Conservation (phyloP, 2,113 vertebrate genomes). For the Psophia crepitans region DNA sequence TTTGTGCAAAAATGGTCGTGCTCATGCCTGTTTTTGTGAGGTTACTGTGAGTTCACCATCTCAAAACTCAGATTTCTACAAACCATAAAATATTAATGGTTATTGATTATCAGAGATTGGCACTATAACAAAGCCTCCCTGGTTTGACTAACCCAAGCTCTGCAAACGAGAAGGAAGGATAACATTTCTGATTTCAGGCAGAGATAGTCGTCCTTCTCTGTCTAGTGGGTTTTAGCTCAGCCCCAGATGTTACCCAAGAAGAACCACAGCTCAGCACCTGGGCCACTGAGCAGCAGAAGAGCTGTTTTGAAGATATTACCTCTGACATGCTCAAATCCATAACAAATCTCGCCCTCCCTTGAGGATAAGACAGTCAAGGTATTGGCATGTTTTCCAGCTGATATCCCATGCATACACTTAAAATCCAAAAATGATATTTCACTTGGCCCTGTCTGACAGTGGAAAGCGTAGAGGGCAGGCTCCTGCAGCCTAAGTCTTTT, state of each 20-base stretch:
- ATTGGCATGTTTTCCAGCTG: not conserved
- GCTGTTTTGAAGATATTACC: not conserved
- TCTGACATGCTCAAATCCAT: not conserved
- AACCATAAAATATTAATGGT: not conserved
- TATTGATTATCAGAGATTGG: not conserved
- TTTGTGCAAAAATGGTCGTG: not conserved
- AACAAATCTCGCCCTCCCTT: not conserved
- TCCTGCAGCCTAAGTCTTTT: not conserved
- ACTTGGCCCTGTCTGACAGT: not conserved
- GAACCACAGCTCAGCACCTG: not conserved
- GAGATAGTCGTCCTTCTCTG: not conserved
- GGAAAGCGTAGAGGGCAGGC: not conserved
- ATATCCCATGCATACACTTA: not conserved
- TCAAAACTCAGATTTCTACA: not conserved
- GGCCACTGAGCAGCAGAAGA: not conserved
- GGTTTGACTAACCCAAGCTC: not conserved
- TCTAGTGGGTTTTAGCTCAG: not conserved
- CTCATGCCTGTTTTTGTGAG: not conserved
- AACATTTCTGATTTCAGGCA: not conserved
- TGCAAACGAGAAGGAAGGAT: not conserved
- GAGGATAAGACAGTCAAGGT: not conserved
- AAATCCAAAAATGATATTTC: not conserved
- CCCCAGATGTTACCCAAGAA: not conserved
- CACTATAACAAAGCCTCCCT: not conserved
- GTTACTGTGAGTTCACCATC: not conserved